These are phyloP conservation scores for Pelusios castaneus DNA, from an alignment of 2,113 vertebrate genomes.

Conservation along the genomic window DNA sequence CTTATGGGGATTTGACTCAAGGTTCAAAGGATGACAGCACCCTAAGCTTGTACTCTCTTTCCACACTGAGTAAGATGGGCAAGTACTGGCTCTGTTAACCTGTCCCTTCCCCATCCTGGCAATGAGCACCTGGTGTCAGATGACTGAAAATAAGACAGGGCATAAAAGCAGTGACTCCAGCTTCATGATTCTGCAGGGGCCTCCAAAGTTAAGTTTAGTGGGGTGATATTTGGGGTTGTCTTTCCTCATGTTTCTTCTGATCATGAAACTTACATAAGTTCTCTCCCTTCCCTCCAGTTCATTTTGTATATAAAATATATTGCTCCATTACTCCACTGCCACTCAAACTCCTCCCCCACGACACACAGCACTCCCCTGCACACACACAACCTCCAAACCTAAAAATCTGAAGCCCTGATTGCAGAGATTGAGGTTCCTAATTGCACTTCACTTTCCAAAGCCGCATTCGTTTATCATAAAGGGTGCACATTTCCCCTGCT, in stretches of 20 bases:
- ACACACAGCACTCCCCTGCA: neutral
- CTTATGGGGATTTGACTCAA: neutral
- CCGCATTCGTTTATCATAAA: constrained; percentile 95
- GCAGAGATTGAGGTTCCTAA: constrained; percentile 67
- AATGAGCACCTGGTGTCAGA: neutral
- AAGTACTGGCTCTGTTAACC: neutral
- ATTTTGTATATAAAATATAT: neutral
- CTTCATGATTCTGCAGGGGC: neutral
- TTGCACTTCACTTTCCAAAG: constrained; percentile 78
- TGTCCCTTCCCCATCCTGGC: neutral
- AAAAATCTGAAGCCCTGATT: constrained; percentile 15
- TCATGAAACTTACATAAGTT: rapidly evolving
- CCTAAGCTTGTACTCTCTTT: neutral
- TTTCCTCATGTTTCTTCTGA: neutral
- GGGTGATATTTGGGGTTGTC: neutral
- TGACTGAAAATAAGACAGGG: neutral
- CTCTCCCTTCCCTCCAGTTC: neutral
- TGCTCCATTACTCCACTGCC: neutral
- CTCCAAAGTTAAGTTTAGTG: too few species aligned
- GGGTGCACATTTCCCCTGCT: constrained; percentile 96
- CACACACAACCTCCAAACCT: neutral
- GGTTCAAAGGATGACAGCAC: neutral
- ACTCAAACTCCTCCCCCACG: rapidly evolving
- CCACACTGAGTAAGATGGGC: neutral
- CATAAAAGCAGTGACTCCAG: neutral